A percentile compares a stretch with the other conserved stretches of the same genome.
phyloP scores from a whole-genome alignment of 2,797 vertebrate species.

The Rhincodon typus region DNA sequence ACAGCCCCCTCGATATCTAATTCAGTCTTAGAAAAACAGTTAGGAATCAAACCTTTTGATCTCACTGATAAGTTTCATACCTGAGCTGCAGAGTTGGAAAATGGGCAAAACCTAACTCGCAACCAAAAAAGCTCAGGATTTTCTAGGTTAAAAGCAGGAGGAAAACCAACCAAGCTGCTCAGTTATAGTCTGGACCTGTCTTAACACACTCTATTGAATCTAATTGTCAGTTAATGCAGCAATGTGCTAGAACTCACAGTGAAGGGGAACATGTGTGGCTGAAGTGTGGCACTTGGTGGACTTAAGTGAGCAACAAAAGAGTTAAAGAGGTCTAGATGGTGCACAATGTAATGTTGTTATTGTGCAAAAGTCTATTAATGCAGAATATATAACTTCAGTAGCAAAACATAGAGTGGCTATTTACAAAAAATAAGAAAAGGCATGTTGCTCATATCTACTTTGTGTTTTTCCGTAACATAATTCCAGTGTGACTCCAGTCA shows the following conservation, averaged over 20 bases:
- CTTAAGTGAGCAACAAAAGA: background rate
- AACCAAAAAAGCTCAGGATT: too few species aligned
- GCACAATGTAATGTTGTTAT: background rate
- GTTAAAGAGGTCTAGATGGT: background rate
- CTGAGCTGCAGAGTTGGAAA: too few species aligned
- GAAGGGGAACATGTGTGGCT: background rate
- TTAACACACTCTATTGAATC: background rate
- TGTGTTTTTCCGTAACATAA: background rate
- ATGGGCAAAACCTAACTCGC: too few species aligned
- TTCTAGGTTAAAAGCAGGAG: too few species aligned
- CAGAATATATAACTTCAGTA: background rate
- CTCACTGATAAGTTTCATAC: too few species aligned
- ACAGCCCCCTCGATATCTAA: too few species aligned
- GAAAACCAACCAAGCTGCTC: too few species aligned
- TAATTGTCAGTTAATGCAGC: background rate
- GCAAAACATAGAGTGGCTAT: background rate
- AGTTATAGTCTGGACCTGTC: background rate
- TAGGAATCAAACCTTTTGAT: too few species aligned
- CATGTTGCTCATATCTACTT: background rate
- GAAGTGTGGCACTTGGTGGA: background rate
- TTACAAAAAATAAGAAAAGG: background rate
- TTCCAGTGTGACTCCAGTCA: background rate
- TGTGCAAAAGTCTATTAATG: background rate
- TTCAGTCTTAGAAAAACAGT: too few species aligned
- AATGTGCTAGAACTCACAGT: background rate